Base-by-base conservation (phyloP, 1,140 invertebrate genomes). In the Caenorhabditis brenneri region DNA sequence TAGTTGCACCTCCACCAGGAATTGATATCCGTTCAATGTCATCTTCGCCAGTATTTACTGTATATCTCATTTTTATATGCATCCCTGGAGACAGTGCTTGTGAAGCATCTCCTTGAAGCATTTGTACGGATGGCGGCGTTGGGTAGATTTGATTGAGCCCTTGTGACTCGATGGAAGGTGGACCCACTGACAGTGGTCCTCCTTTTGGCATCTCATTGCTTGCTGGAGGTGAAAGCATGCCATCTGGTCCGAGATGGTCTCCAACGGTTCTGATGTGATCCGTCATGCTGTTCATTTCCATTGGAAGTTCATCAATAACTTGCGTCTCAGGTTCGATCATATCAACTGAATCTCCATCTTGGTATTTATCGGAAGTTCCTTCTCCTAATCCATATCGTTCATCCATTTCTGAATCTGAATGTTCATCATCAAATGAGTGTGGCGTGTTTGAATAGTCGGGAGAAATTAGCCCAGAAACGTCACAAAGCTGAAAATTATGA, bases 71-170 rank as follows among this genome's bases (percentile, higher is more conserved):
- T 31, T 74, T 74, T 2, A 19, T n/a, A 24, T 46, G 36, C 22
- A 42, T 74, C 2, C 16, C 29, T 4, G 65, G 65, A 3, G 65
- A 74, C 15, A 42, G 65, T 10, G 22, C 65, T 31, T 74, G 65
- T 42, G 36, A 16, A 19, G 65, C n/a, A 10, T 74, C 36, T 74
- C n/a, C 65, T 29, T 42, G 65, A 16, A 74, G 65, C 65, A 74
- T 74, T 29, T 80, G 80, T 22, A 84, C 81, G 3, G 83, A 84
- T 12, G 83, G 83, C 51, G 83, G 83, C 42, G 83, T 84, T 36
- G 83, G 83, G 27, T 82, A 84, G 51, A 84, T 84, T 49, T 82
- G 79, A 84, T 84, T 84, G 48, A 80, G 42, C 15, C 65, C 65
- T 74, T 74, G 65, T n/a, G 65, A 42, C 65, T 74, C 65, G 33